Conservation (phyloP, 1,140 invertebrate species). For the Pentalonia nigronervosa region DNA sequence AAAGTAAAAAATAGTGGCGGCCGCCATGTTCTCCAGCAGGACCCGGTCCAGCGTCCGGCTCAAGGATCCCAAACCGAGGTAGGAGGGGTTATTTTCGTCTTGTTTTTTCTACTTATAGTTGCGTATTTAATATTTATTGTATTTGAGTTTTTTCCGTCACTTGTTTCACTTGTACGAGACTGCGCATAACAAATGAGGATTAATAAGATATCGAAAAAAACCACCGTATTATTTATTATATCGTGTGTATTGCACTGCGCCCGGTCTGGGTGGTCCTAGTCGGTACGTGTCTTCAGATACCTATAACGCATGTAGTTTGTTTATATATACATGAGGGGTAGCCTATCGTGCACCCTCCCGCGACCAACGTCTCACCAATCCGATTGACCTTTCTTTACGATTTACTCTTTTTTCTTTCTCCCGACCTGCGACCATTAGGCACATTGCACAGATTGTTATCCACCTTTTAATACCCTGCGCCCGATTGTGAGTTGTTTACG, state of each 20-base stretch:
- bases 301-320: background rate
- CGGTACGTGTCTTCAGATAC: slow-evolving; percentile 24
- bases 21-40: slow-evolving; percentile 46
- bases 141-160: background rate
- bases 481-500: slow-evolving; percentile 32
- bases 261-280: slow-evolving; percentile 33
- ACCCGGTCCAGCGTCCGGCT: slow-evolving; percentile 54
- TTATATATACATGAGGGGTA: slow-evolving; percentile 19
- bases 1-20: background rate
- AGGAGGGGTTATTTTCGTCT: background rate
- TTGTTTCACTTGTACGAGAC: background rate
- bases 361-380: background rate
- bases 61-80: slow-evolving; percentile 55
- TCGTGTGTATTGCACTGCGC: background rate
- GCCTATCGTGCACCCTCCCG: background rate
- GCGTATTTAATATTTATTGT: background rate
- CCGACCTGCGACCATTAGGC: background rate
- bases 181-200: slow-evolving; percentile 18
- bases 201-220: slow-evolving; percentile 1
- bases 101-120: background rate
- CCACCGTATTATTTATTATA: background rate
- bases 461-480: slow-evolving; percentile 32
- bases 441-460: slow-evolving; percentile 27
- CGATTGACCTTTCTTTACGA: slow-evolving; percentile 15
- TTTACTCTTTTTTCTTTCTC: slow-evolving; percentile 9